Conservation (phyloP, 2,888 invertebrate species). For the Lasioglossum calceatum region DNA sequence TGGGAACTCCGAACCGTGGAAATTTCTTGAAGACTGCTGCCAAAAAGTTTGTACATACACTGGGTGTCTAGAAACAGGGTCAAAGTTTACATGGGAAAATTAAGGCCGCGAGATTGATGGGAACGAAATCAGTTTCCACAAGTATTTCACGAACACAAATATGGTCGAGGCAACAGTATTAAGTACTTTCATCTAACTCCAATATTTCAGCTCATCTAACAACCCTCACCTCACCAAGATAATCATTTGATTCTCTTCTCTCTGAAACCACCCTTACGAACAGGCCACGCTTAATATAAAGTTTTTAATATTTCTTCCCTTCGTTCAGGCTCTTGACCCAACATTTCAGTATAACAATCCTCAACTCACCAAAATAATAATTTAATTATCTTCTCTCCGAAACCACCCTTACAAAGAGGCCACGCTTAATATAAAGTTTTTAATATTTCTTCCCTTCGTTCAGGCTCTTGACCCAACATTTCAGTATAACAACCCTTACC, state of each 20-base stretch:
- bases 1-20: background rate
- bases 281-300: too few species aligned
- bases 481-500: background rate
- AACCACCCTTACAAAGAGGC: too few species aligned
- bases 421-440: background rate
- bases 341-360: background rate
- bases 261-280: background rate
- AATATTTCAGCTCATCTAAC: background rate
- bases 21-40: background rate
- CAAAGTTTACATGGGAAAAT: background rate
- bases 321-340: too few species aligned
- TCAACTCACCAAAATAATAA: background rate
- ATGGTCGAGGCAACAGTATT: background rate
- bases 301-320: too few species aligned
- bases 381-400: background rate
- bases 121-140: background rate
- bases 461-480: background rate
- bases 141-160: background rate
- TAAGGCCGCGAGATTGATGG: background rate
- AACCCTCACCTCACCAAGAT: rapidly evolving
- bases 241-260: background rate
- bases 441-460: background rate
- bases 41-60: background rate
- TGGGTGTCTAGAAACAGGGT: constrained; percentile 1
- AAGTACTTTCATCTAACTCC: too few species aligned